phyloP scores from a whole-genome alignment of 2,797 vertebrate genomes.

The Pseudochirops corinnae region DNA sequence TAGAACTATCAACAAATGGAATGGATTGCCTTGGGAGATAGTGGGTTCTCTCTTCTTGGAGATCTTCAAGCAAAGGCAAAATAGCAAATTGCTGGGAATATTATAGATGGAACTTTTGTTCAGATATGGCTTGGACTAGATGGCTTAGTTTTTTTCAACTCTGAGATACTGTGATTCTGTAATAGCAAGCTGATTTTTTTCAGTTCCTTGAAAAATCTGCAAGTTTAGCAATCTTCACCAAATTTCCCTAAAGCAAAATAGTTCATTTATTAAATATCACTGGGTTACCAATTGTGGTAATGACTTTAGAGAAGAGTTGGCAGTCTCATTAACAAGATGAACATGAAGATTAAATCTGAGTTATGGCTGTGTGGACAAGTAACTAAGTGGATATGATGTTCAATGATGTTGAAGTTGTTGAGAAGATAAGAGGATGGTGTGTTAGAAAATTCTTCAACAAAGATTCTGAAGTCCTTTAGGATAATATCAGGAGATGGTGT shows the following conservation, averaged over 20 bases:
- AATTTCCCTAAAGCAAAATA: background rate
- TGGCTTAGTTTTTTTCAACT: background rate
- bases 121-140: background rate
- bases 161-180: background rate
- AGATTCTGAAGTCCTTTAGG: background rate
- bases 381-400: background rate
- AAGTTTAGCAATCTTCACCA: background rate
- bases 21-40: background rate
- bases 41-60: background rate
- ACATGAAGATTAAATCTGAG: background rate
- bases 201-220: background rate
- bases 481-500: background rate
- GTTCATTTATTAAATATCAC: background rate
- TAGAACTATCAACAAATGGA: background rate
- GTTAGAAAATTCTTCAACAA: background rate
- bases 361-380: background rate
- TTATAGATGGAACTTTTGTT: background rate
- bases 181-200: background rate
- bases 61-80: background rate
- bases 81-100: background rate
- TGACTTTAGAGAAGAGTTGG: background rate
- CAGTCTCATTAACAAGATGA: background rate
- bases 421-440: background rate
- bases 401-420: background rate
- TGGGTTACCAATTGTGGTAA: background rate